phyloP scores from a whole-genome alignment of 2,113 vertebrate species.

The Corythornis madagascariensis region DNA sequence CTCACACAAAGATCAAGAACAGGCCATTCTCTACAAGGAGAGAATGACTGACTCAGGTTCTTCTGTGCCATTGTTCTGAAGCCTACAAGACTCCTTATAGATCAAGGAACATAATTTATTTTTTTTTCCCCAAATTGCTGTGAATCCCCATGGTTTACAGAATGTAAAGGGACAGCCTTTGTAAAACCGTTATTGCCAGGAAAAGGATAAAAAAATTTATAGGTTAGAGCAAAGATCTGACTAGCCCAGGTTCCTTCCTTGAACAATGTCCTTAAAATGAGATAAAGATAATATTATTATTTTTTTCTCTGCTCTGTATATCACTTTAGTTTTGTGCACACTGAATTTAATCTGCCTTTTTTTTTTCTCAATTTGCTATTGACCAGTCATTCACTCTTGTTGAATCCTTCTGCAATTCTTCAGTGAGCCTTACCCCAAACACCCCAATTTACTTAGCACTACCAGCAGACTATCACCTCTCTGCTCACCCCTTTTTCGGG shows the following conservation, averaged over 20 bases:
- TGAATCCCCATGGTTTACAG: not conserved
- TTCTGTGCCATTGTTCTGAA: not conserved
- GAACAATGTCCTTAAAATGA: not conserved
- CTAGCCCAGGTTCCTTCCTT: not conserved
- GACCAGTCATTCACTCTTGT: not conserved
- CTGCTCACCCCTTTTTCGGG: not conserved
- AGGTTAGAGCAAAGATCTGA: not conserved
- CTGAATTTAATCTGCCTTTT: not conserved
- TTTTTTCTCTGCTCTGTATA: not conserved
- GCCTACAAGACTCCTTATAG: not conserved
- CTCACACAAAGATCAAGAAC: not conserved
- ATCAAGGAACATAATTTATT: not conserved
- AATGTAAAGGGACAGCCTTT: not conserved
- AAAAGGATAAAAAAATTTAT: not conserved
- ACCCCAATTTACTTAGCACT: not conserved
- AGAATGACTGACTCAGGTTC: not conserved
- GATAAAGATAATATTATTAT: not conserved
- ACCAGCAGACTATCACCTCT: not conserved
- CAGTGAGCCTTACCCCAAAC: not conserved
- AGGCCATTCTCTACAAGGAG: not conserved
- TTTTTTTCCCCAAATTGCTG: not conserved
- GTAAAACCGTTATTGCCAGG: not conserved
- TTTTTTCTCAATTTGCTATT: not conserved
- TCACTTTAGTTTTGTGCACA: not conserved
- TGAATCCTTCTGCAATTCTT: not conserved